Evolutionary conservation across 2,888 invertebrate genomes (phyloP).

Genomic region (Eueremaeus valkanovi): DNA sequence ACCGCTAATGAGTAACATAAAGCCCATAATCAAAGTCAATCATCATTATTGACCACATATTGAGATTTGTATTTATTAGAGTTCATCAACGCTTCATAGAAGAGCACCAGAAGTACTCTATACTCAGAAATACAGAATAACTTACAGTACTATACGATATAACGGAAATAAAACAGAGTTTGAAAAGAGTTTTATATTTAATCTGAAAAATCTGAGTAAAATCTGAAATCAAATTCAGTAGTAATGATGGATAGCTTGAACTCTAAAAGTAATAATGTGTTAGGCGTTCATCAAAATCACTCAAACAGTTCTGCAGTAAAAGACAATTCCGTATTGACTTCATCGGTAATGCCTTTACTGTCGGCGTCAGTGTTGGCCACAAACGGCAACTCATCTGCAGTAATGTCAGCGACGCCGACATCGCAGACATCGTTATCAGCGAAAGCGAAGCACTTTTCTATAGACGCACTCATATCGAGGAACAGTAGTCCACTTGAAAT

Average conservation of each 20-base stretch:
- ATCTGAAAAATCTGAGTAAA: neutral
- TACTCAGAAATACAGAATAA: neutral
- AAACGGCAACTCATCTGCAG: neutral
- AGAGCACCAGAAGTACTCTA: neutral
- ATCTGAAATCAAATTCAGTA: neutral
- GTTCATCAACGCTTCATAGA: neutral
- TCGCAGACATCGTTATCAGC: conserved; percentile 14
- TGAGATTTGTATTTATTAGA: conserved; percentile 1
- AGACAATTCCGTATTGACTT: neutral
- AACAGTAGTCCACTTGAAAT: conserved; percentile 2
- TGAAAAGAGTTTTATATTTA: too few species aligned
- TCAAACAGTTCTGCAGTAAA: neutral
- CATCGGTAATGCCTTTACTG: neutral
- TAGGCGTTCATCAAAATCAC: neutral
- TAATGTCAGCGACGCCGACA: neutral
- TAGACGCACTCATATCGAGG: neutral
- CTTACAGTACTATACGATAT: too few species aligned
- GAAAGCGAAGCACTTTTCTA: conserved; percentile 4
- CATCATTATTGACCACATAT: conserved; percentile 8
- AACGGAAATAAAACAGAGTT: too few species aligned
- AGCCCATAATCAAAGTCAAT: neutral
- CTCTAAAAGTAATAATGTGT: neutral
- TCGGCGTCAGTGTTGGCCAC: neutral
- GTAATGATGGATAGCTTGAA: neutral
- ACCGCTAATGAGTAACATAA: neutral